Base-by-base conservation (phyloP, 2,113 vertebrate genomes). In the Halcyon senegalensis region DNA sequence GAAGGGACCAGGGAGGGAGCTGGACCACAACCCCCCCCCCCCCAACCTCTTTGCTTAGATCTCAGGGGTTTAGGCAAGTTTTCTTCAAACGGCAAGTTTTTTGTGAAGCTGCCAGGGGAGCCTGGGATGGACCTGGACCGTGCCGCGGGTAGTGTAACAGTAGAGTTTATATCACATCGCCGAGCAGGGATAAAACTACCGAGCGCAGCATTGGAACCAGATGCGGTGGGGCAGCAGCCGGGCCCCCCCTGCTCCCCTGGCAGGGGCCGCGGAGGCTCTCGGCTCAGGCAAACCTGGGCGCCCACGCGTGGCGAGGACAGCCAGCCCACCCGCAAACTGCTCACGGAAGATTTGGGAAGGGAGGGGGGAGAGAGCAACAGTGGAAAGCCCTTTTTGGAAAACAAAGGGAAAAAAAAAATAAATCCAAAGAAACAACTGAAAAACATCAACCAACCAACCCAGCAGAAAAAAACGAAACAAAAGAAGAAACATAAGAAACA, bases 201-300 rank as follows among this genome's bases (percentile, higher is more conserved):
- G 87, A 91, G 84, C 16, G 58, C 63, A 89, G 93, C 93, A 90
- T 85, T 95, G 87, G 95, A 94, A 95, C 64, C 74, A 94, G 94
- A 91, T 91, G 96, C 77, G 17, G 21, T 4, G 43, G 86, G 68
- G 81, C 30, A 69, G 78, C 18, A 75, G 39, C 41, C 8, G 19
- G 62, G 58, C 44, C 1, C 62, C 10, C 8, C 27, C 4, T 2
- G 4, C 8, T 6, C 1, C 2, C 10, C 60, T 5, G 5, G 33
- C 37, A 30, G 33, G 20, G 46, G 25, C 14, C 10, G 7, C 2
- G 2, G 35, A 53, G 55, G 21, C 5, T 37, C 56, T 39, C 9
- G 1, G 18, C 1, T 31, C n/a, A 46, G 58, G 14, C 1, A 37
- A 35, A 86, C 55, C 3, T 23, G 55, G 37, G 68, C 35, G 44